phyloP scores from a whole-genome alignment of 2,797 vertebrate genomes.

The Tokudaia muenninki region DNA sequence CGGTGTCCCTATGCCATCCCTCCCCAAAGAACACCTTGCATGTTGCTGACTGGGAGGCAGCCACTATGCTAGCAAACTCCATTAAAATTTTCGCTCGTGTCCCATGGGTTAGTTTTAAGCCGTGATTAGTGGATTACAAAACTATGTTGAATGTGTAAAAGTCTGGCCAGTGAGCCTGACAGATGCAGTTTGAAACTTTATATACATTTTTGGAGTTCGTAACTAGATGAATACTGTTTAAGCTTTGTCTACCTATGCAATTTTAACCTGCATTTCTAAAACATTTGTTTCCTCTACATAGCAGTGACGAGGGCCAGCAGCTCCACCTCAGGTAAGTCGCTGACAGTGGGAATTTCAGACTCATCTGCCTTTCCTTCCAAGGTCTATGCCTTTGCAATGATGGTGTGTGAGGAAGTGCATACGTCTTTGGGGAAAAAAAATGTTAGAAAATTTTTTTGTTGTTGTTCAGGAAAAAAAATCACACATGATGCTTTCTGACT shows the following conservation, averaged over 20 bases:
- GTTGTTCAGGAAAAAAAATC: not conserved
- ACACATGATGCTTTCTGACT: not conserved
- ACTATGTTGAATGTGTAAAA: not conserved
- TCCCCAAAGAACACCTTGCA: not conserved
- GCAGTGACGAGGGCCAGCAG: slow-evolving; percentile 53
- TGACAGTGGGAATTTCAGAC: not conserved
- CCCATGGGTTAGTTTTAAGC: not conserved
- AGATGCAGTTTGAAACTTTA: not conserved
- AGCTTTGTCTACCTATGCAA: not conserved
- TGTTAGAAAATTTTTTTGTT: not conserved
- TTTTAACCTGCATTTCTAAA: slow-evolving; percentile 51
- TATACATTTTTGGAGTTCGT: slow-evolving; percentile 1
- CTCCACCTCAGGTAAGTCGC: slow-evolving; percentile 63
- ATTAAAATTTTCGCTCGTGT: not conserved
- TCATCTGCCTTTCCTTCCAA: not conserved
- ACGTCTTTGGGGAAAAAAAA: not conserved
- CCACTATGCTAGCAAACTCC: not conserved
- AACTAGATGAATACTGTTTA: not conserved
- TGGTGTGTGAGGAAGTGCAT: not conserved
- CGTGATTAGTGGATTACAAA: not conserved
- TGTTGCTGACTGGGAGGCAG: not conserved
- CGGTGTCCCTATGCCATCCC: not conserved
- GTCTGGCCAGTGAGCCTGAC: not conserved
- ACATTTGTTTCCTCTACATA: slow-evolving; percentile 46
- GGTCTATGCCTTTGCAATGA: not conserved